phyloP scores from a whole-genome alignment of 2,888 invertebrate genomes.

The Mamestra brassicae region DNA sequence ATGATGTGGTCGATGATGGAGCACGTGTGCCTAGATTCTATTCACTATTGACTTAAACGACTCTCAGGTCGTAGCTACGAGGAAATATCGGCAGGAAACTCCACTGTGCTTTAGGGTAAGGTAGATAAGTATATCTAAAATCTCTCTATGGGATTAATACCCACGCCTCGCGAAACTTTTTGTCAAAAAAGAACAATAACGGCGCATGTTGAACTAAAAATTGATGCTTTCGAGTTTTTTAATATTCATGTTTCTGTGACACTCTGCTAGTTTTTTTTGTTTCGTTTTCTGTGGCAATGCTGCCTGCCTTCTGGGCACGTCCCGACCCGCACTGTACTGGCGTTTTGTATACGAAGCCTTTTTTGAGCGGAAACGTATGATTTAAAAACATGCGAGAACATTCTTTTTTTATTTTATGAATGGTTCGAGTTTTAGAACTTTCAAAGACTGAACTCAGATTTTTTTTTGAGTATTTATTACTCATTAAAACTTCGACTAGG shows the following conservation, averaged over 20 bases:
- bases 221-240: constrained; percentile 37
- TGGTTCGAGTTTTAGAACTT: not conserved
- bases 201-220: constrained; percentile 47
- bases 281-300: constrained; percentile 40
- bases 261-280: constrained; percentile 34
- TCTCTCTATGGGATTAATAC: not conserved
- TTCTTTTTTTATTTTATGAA: not conserved
- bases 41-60: too few species aligned
- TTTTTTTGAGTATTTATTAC: too few species aligned
- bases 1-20: too few species aligned
- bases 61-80: too few species aligned
- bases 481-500: too few species aligned
- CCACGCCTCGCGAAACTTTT: not conserved
- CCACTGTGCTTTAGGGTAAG: not conserved
- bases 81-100: too few species aligned
- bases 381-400: constrained; percentile 12
- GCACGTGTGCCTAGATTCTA: too few species aligned
- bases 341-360: constrained; percentile 37
- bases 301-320: constrained; percentile 52
- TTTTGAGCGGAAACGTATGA: constrained; percentile 33
- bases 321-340: constrained; percentile 7
- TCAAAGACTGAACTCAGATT: too few species aligned
- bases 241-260: constrained; percentile 52
- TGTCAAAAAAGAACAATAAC: not conserved
- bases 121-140: not conserved